Percentiles rank a stretch among this genome's conserved stretches.
Conservation (phyloP, 2,113 vertebrate species). For the Antechinus stuartii region DNA sequence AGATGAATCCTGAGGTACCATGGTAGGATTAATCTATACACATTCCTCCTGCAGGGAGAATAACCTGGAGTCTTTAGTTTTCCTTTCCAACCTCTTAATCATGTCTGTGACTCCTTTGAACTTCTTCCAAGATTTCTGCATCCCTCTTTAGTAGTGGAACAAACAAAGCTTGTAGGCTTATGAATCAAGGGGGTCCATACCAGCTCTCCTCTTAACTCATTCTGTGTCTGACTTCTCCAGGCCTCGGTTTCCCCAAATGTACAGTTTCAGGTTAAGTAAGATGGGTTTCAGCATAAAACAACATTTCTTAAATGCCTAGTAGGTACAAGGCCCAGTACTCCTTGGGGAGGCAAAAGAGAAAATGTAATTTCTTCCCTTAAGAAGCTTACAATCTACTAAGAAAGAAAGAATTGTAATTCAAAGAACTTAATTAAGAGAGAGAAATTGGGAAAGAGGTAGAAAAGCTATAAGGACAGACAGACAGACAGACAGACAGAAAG, state of each 20-base stretch:
- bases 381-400: not conserved
- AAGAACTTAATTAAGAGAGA: not conserved
- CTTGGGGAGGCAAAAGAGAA: not conserved
- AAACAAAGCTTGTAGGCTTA: not conserved
- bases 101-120: not conserved
- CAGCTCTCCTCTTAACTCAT: not conserved
- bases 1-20: not conserved
- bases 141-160: not conserved
- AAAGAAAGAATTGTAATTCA: not conserved
- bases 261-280: not conserved
- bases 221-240: not conserved
- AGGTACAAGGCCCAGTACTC: not conserved
- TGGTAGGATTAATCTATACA: not conserved
- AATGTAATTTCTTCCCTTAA: not conserved
- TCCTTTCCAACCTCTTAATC: not conserved
- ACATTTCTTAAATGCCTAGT: not conserved
- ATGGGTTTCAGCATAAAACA: not conserved
- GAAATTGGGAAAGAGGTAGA: not conserved
- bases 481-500: too few relatives aligned
- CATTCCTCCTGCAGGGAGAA: not conserved
- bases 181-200: not conserved
- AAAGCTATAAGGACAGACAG: too few relatives aligned
- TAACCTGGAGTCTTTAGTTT: not conserved
- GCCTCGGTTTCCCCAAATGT: not conserved
- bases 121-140: not conserved